Evolutionary conservation across 2,797 vertebrate species (phyloP), one percentile per base, ranked within the genome.

Genomic region (Macropodus opercularis): DNA sequence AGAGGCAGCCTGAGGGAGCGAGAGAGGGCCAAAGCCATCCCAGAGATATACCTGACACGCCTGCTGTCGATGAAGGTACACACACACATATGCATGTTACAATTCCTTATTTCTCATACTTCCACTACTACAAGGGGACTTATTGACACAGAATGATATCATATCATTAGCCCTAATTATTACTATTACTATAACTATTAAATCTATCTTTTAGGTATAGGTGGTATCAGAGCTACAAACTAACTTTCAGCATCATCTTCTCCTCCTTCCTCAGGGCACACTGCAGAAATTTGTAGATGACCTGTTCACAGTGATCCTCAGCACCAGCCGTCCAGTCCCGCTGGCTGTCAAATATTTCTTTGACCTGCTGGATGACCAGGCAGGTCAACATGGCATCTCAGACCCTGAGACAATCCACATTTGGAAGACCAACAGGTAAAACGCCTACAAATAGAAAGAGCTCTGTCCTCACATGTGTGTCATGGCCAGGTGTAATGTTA

Each of bases 331-430:
- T 1, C 95, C 97, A 0, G 96, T 98, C 47, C 97, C 97, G 0
- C 90, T 98, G 4, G 96, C 97, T 2, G 94, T 99, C 59, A 99
- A 99, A 72, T 99, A 99, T 78, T 99, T 99, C 85, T 99, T 99
- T 27, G 97, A 99, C 83, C 89, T 99, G 65, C 83, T 99, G 75
- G 97, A 99, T 17, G 97, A 98, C 66, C 97, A 98, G 82, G 97
- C 97, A 0, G 70, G 83, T 24, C 92, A 95, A 49, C 94, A 99
- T 0, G 92, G 93, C 59, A 98, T 99, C 9, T 66, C 90, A 0
- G 97, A 99, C 87, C 90, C 95, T 0, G 96, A 99, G 81, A 98
- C 97, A 0, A 96, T 99, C 73, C 97, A 99, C 61, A 99, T 99
- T 62, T 99, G 97, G 97, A 98, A 99, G 87, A 99, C 96, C 63